phyloP scores from a whole-genome alignment of 2,113 vertebrate genomes.

The Otus sunia region DNA sequence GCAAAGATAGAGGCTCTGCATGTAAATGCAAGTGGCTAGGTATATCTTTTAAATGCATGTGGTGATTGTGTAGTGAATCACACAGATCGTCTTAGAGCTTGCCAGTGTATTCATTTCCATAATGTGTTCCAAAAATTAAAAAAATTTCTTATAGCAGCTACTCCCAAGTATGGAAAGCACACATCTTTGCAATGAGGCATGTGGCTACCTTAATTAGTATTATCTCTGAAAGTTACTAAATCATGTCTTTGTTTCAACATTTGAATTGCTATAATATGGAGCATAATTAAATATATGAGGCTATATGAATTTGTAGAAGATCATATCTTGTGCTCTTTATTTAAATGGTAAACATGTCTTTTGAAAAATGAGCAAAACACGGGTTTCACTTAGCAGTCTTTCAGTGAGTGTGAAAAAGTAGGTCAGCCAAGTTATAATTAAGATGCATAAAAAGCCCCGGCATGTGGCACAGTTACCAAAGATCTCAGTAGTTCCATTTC shows the following conservation, averaged over 20 bases:
- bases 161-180: background rate
- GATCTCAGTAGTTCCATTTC: constrained; percentile 19
- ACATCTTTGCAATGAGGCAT: background rate
- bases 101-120: background rate
- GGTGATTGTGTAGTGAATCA: background rate
- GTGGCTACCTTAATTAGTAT: background rate
- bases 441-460: background rate
- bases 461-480: background rate
- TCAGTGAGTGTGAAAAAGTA: background rate
- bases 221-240: background rate
- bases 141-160: background rate
- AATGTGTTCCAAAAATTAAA: background rate
- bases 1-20: background rate
- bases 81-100: background rate
- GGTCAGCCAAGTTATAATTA: background rate
- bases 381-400: background rate
- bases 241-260: background rate
- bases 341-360: background rate
- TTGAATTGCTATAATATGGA: background rate
- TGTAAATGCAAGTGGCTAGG: background rate
- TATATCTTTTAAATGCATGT: background rate
- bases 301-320: background rate
- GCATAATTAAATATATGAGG: background rate
- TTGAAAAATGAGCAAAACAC: background rate
- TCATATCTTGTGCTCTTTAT: background rate